A percentile compares a stretch with the other conserved stretches of the same genome.
Evolutionary conservation across 2,797 vertebrate species (phyloP).

Genomic region (Enteromius unitaeniatus): DNA sequence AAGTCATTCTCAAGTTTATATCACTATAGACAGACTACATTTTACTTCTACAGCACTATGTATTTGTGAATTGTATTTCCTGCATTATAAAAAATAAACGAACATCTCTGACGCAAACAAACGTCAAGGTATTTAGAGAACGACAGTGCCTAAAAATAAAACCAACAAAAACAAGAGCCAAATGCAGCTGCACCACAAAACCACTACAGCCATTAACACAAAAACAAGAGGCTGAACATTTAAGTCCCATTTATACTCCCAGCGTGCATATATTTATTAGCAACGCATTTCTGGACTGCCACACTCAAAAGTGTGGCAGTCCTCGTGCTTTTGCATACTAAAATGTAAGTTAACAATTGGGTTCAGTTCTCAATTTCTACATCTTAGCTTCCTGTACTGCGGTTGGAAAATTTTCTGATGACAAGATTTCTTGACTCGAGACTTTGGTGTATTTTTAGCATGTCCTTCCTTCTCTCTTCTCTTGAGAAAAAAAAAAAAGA

Average conservation of each 20-base stretch:
- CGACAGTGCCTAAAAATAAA: background rate
- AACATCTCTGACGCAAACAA: background rate
- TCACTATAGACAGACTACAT: no score
- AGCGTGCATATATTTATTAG: background rate
- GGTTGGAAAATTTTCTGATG: constrained; percentile 93
- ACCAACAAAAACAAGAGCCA: background rate
- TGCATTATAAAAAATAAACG: background rate
- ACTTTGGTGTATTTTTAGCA: constrained; percentile 83
- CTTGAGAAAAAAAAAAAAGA: constrained; percentile 43
- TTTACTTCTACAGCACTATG: no score
- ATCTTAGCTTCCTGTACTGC: constrained; percentile 88
- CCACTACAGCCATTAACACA: constrained; percentile 12
- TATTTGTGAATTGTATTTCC: background rate
- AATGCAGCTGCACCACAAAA: constrained; percentile 7
- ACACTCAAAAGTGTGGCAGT: background rate
- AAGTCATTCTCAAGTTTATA: background rate
- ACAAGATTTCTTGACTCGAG: constrained; percentile 81
- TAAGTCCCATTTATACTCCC: background rate
- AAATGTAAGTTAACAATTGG: constrained; percentile 74
- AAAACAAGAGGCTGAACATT: background rate
- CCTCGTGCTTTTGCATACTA: constrained; percentile 42
- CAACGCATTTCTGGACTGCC: background rate
- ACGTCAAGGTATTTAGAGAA: background rate
- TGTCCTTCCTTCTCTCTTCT: constrained; percentile 60
- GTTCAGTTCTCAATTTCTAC: constrained; percentile 82